Percentiles rank a stretch among this genome's conserved stretches.
Evolutionary conservation across 2,113 vertebrate species (phyloP).

Genomic region (human): DNA sequence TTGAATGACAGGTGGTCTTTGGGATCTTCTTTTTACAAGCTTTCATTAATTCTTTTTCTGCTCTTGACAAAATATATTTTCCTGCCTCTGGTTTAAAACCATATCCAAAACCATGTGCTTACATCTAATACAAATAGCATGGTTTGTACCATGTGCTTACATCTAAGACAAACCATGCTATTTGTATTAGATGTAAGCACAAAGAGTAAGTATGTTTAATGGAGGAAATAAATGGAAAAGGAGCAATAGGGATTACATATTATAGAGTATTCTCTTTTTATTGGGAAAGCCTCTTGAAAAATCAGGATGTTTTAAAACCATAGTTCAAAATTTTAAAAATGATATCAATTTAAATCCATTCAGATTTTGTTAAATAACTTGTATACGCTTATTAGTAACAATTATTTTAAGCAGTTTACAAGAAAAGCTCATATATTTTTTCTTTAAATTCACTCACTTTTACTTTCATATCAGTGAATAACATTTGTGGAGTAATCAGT

Average conservation of each 20-base stretch:
- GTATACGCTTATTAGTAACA: not conserved
- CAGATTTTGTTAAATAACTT: conserved; percentile 15
- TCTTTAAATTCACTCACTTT: conserved; percentile 3
- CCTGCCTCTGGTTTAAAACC: not conserved
- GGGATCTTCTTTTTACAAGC: not conserved
- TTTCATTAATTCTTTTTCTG: conserved; percentile 10
- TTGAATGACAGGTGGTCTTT: not conserved
- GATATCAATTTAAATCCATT: not conserved
- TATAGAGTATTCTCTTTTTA: not conserved
- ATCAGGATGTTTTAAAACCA: not conserved
- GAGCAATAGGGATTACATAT: not conserved
- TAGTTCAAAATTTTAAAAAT: not conserved
- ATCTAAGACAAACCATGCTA: too few relatives aligned
- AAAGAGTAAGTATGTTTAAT: not conserved
- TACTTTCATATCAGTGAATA: not conserved
- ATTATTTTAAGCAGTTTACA: not conserved
- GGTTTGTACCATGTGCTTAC: too few relatives aligned
- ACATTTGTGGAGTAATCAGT: not conserved
- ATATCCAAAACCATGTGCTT: not conserved
- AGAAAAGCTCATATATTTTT: not conserved
- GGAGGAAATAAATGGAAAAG: not conserved
- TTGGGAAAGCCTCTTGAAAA: not conserved
- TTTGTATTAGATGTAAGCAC: not conserved
- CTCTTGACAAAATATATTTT: not conserved
- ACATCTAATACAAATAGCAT: too few relatives aligned